phyloP scores from a whole-genome alignment of 1,140 invertebrate species.

The Drosophila orosa region DNA sequence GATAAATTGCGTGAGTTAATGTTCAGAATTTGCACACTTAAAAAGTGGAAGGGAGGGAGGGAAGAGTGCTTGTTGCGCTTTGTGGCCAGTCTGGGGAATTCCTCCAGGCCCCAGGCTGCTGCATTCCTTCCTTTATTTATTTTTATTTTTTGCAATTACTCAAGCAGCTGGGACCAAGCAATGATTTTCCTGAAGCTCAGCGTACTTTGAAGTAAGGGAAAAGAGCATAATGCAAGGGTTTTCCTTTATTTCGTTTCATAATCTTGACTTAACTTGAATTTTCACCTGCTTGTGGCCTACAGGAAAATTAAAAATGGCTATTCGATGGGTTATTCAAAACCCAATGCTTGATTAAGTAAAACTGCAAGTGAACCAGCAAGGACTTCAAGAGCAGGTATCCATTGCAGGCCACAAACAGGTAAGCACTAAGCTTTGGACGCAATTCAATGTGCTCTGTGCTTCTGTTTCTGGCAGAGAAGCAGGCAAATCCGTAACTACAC shows the following conservation, averaged over 20 bases:
- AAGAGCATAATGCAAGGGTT: not conserved
- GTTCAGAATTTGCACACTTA: constrained; percentile 38
- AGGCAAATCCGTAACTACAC: not conserved
- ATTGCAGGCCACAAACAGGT: not conserved
- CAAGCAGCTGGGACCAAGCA: not conserved
- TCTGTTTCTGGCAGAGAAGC: not conserved
- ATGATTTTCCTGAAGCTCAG: not conserved
- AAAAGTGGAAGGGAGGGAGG: not conserved
- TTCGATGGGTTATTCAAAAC: too few relatives aligned
- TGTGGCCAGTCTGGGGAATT: not conserved
- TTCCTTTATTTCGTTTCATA: accelerated
- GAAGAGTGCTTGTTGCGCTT: constrained; percentile 18
- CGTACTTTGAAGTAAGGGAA: not conserved
- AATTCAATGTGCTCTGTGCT: not conserved
- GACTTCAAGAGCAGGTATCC: not conserved
- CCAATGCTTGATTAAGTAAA: not conserved
- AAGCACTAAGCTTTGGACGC: not conserved
- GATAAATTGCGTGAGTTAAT: constrained; percentile 60
- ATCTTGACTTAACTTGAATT: not conserved
- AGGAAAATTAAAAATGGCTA: too few relatives aligned
- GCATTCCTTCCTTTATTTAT: not conserved
- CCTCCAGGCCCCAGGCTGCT: too few relatives aligned
- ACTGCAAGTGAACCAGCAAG: not conserved
- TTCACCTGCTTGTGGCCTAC: too few relatives aligned
- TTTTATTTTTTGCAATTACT: constrained; percentile 7